Percentiles rank a stretch among this genome's conserved stretches.
phyloP scores from a whole-genome alignment of 2,113 vertebrate genomes.

The Pseudopodoces humilis region DNA sequence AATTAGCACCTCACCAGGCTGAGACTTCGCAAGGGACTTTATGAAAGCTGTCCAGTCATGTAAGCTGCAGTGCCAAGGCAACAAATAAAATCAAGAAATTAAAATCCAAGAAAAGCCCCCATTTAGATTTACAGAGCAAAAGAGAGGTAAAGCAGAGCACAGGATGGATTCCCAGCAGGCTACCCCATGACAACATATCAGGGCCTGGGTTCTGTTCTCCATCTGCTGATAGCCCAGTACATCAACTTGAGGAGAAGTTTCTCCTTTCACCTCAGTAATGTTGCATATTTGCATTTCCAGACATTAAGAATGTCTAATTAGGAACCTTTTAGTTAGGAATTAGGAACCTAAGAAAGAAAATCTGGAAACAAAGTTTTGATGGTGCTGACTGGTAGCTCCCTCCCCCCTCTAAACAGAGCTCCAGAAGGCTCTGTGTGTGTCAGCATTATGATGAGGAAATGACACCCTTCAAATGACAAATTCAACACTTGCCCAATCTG shows the following conservation, averaged over 20 bases:
- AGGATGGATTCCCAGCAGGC: background rate
- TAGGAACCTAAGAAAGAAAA: background rate
- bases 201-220: background rate
- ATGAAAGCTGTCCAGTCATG: background rate
- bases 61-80: constrained; percentile 7
- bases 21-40: constrained; percentile 13
- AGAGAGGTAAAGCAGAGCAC: background rate
- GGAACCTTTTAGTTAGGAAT: background rate
- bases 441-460: background rate
- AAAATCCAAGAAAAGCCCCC: background rate
- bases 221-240: background rate
- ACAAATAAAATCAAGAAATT: constrained; percentile 15
- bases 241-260: background rate
- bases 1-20: constrained; percentile 33
- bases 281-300: background rate
- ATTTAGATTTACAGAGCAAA: background rate
- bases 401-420: background rate
- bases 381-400: background rate
- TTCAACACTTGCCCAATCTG: background rate
- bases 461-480: background rate
- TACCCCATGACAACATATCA: too few species aligned
- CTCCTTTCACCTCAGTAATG: background rate
- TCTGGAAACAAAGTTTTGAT: background rate
- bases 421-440: background rate
- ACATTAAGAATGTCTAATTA: background rate